Evolutionary conservation across 2,888 invertebrate species (phyloP).

Genomic region (Steinernema scapterisci): DNA sequence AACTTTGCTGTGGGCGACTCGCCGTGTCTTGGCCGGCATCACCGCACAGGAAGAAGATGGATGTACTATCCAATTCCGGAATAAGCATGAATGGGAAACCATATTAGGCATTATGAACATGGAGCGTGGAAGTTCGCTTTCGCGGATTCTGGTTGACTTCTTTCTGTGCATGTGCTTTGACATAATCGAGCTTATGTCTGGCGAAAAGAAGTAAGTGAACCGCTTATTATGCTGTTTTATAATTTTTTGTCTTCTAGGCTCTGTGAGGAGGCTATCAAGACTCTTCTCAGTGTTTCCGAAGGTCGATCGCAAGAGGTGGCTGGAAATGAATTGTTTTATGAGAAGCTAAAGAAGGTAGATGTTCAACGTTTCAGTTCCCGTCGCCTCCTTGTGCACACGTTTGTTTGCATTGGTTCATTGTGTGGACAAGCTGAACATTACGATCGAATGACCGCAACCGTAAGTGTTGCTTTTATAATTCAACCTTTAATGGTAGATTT

Average conservation of each 20-base stretch:
- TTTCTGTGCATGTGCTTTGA: slow-evolving; percentile 68
- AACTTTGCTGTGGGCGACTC: background rate
- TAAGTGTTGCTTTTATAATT: slow-evolving; percentile 32
- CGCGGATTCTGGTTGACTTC: slow-evolving; percentile 68
- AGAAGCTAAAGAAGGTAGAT: slow-evolving; percentile 33
- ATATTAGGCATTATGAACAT: background rate
- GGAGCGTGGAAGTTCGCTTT: background rate
- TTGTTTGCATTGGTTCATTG: slow-evolving; percentile 72
- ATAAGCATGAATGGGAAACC: background rate
- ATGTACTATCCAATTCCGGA: background rate
- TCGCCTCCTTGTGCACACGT: slow-evolving; percentile 77
- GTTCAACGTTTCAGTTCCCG: slow-evolving; percentile 71
- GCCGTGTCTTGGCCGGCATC: background rate
- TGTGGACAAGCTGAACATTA: slow-evolving; percentile 48
- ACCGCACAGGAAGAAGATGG: background rate
- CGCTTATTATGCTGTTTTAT: slow-evolving; percentile 22
- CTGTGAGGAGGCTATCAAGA: slow-evolving; percentile 25
- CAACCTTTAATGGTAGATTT: background rate
- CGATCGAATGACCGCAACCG: slow-evolving; percentile 54
- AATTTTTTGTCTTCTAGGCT: slow-evolving; percentile 7
- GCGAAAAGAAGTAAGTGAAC: slow-evolving; percentile 50
- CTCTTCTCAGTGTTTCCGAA: slow-evolving; percentile 35
- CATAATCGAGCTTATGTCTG: slow-evolving; percentile 70
- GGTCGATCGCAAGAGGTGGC: slow-evolving; percentile 40
- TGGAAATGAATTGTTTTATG: slow-evolving; percentile 41